Conservation (phyloP, 2,888 invertebrate genomes). For the Xanthorhoe designata region DNA sequence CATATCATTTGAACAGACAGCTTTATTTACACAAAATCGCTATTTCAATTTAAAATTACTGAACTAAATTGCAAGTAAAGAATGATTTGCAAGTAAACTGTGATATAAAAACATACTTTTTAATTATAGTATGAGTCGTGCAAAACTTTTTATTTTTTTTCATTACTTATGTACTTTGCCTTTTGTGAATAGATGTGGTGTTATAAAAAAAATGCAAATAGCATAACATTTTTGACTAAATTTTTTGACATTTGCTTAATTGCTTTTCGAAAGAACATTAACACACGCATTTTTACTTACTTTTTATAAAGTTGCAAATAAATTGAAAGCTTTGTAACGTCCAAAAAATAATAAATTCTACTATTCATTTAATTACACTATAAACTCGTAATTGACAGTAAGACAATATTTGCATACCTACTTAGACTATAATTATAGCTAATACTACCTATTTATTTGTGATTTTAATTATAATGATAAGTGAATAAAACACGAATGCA, state of each 20-base stretch:
- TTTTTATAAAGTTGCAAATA: conserved; percentile 21
- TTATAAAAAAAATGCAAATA: background rate
- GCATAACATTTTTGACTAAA: background rate
- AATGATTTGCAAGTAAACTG: background rate
- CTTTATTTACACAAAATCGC: background rate
- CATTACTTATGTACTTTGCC: too few relatives aligned
- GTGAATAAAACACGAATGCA: conserved; percentile 2
- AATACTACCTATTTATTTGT: conserved; percentile 14
- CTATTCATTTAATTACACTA: conserved; percentile 29
- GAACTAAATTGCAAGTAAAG: background rate
- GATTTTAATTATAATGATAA: conserved; percentile 15
- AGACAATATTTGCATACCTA: conserved; percentile 31
- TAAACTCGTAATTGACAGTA: conserved; percentile 44
- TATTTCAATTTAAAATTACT: background rate
- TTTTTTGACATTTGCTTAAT: background rate
- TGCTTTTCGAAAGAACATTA: background rate
- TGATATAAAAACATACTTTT: background rate
- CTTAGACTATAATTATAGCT: conserved; percentile 10
- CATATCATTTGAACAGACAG: background rate
- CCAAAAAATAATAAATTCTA: conserved; percentile 18
- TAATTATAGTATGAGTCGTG: background rate
- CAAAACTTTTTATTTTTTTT: too few relatives aligned
- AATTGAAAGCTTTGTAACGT: conserved; percentile 10
- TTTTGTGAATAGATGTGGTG: background rate
- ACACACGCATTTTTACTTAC: conserved; percentile 7